These are phyloP conservation scores for Oreochromis niloticus DNA, from an alignment of 2,113 vertebrate species.

Conservation along the genomic window DNA sequence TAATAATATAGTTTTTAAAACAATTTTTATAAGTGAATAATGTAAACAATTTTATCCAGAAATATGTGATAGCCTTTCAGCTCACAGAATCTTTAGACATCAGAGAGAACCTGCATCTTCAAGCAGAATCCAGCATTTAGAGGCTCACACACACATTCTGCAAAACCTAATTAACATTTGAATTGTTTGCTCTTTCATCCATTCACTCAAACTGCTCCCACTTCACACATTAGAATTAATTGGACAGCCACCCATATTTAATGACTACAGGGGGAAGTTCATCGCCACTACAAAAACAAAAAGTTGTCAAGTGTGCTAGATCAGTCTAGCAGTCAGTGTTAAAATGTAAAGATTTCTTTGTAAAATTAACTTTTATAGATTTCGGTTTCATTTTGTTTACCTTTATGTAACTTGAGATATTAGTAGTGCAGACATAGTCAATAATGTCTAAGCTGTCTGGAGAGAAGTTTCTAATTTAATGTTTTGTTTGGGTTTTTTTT, in stretches of 20 bases:
- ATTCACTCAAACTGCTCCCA: not conserved
- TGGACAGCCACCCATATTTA: too few relatives aligned
- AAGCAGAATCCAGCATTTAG: not conserved
- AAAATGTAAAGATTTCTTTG: not conserved
- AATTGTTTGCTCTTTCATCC: not conserved
- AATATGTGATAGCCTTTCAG: not conserved
- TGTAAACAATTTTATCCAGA: not conserved
- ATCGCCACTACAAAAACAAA: not conserved
- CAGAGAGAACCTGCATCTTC: not conserved
- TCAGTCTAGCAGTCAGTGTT: not conserved
- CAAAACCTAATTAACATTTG: not conserved
- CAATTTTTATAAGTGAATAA: not conserved
- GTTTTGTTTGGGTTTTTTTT: not conserved
- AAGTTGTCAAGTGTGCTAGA: not conserved
- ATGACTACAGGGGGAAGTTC: too few relatives aligned
- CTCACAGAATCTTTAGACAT: not conserved
- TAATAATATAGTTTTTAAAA: not conserved
- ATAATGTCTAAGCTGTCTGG: not conserved
- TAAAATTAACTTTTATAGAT: not conserved
- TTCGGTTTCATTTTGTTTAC: accelerated
- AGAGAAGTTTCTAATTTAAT: not conserved
- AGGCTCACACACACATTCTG: not conserved
- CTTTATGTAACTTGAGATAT: not conserved
- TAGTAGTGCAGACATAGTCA: not conserved
- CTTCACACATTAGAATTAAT: not conserved